Base-by-base conservation (phyloP, 2,113 vertebrate genomes). In the Hucho hucho region DNA sequence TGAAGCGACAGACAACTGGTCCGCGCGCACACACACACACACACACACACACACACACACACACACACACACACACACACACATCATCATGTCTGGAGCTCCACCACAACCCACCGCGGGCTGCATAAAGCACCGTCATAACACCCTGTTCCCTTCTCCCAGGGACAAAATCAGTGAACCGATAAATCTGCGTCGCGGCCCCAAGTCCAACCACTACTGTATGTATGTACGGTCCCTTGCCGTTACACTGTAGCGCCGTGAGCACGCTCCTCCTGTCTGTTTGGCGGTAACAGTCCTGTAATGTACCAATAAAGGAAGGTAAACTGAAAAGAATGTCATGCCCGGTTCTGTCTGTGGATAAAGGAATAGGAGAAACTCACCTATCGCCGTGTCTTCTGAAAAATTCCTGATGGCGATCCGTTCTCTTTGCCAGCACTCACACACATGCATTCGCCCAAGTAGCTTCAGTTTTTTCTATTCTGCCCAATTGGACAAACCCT, bases 401-500 rank as follows among this genome's bases (percentile, higher is more conserved):
- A 73, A 69, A 79, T 72, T 56, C 63, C 68, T 74, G 18, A 29
- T 70, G 58, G 56, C 68, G 63, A 67, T 77, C 59, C 68, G 66
- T 74, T 75, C 56, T 63, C 73, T 68, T 74, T 53, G 67, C 65
- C 72, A 65, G 82, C 16, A 53, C 3, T 53, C 4, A 77, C 74
- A 78, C 79, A 64, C 85, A 82, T 76, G 74, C 56, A 46, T 46
- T 46, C 76, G 59, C 74, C 7, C 24, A 79, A 83, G 61, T 79
- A 58, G 61, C 79, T 82, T 14, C 2, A 80, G 64, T 75, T 73
- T 64, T 72, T 77, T 79, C 82, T 84, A 32, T 78, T 81, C 80
- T 83, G 82, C 78, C 79, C 80, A 89, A 89, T 81, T 88, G 86
- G 16, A 3, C 49, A 53, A 53, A 53, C 49, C 49, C 49, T 53